These are phyloP conservation scores for Sitophilus oryzae DNA, from an alignment of 1,140 invertebrate genomes.

Conservation along the genomic window DNA sequence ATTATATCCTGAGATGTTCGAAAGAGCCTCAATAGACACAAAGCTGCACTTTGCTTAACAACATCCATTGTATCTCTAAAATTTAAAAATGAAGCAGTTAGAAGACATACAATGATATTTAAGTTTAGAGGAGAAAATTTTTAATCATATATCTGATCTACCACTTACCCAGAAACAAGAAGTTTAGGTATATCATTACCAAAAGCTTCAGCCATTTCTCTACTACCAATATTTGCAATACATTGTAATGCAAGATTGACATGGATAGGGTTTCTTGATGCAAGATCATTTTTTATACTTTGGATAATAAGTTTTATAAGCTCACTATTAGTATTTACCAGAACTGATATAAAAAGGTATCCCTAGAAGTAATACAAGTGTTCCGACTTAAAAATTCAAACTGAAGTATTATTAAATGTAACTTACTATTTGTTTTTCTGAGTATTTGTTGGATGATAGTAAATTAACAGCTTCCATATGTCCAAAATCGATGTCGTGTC, in stretches of 20 bases:
- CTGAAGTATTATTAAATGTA: background rate
- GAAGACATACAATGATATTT: too few species aligned
- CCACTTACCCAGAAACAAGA: slow-evolving; percentile 84
- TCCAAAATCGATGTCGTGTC: slow-evolving; percentile 99
- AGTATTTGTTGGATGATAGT: slow-evolving; percentile 99
- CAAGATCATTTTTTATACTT: slow-evolving; percentile 98
- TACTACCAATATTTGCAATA: slow-evolving; percentile 98
- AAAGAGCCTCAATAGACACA: slow-evolving; percentile 90
- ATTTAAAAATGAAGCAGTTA: background rate
- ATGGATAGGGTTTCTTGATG: slow-evolving; percentile 95
- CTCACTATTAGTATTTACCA: slow-evolving; percentile 99
- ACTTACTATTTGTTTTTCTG: slow-evolving; percentile 99
- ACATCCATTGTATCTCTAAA: slow-evolving; percentile 97
- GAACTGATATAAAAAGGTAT: slow-evolving; percentile 97
- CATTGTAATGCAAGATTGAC: slow-evolving; percentile 99
- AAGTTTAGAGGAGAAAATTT: too few species aligned
- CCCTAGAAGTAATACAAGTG: slow-evolving; percentile 57
- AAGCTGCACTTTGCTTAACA: slow-evolving; percentile 97
- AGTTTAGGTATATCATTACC: slow-evolving; percentile 96
- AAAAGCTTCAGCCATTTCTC: slow-evolving; percentile 99
- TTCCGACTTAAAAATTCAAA: background rate
- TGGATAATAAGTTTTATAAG: slow-evolving; percentile 99
- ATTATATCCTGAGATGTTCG: slow-evolving; percentile 92
- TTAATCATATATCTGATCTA: too few species aligned
- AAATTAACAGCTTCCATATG: slow-evolving; percentile 99